phyloP scores from a whole-genome alignment of 2,888 invertebrate species.

The Cryptocephalus primarius region DNA sequence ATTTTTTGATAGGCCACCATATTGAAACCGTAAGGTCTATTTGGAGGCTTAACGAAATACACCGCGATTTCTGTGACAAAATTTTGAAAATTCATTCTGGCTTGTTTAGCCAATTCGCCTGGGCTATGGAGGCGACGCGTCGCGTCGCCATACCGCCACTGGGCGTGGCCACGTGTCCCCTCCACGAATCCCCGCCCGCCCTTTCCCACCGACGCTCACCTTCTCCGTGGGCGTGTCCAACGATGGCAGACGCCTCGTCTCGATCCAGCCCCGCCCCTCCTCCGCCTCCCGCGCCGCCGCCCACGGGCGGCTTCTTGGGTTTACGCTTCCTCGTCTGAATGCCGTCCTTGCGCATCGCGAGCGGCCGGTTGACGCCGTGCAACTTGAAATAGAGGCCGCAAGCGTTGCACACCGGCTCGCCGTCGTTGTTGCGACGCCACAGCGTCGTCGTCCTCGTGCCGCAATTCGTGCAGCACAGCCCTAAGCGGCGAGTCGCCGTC shows the following conservation, averaged over 20 bases:
- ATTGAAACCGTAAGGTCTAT: too few relatives aligned
- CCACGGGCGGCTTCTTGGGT: slow-evolving; percentile 60
- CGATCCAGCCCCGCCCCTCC: slow-evolving; percentile 33
- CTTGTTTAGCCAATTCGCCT: too few relatives aligned
- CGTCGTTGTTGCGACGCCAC: slow-evolving; percentile 96
- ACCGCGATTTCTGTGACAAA: too few relatives aligned
- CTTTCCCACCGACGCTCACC: slow-evolving; percentile 21
- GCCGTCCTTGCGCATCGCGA: slow-evolving; percentile 93
- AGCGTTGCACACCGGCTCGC: slow-evolving; percentile 98
- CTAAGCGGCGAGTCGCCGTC: slow-evolving; percentile 79
- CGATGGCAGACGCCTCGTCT: slow-evolving; percentile 18
- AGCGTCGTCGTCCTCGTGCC: slow-evolving; percentile 94
- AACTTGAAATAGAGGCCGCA: slow-evolving; percentile 95
- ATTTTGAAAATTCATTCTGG: too few relatives aligned
- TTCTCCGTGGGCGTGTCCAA: slow-evolving; percentile 31
- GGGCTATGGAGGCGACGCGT: not conserved
- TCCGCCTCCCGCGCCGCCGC: slow-evolving; percentile 29
- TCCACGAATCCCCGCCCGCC: too few relatives aligned
- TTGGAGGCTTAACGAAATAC: too few relatives aligned
- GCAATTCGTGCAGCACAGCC: slow-evolving; percentile 92
- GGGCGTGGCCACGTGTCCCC: too few relatives aligned
- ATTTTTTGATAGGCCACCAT: too few relatives aligned
- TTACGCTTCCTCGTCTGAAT: slow-evolving; percentile 94
- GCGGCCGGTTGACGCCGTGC: slow-evolving; percentile 83
- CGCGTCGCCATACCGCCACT: too few relatives aligned